Percentiles rank a stretch among this genome's conserved stretches.
phyloP scores from a whole-genome alignment of 2,888 invertebrate species.

The Pyrocoelia pectoralis region DNA sequence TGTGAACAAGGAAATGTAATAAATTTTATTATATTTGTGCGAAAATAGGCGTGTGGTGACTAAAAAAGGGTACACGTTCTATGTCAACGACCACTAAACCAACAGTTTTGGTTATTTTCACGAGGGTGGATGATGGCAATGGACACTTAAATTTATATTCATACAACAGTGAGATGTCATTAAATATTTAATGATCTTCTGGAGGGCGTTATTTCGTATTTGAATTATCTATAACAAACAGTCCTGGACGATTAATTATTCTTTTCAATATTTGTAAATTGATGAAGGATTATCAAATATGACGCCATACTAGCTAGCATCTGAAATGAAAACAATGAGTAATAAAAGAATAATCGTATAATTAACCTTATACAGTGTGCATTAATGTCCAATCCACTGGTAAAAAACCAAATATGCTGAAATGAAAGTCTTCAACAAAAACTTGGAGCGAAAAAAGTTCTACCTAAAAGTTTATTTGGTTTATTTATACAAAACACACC shows the following conservation, averaged over 20 bases:
- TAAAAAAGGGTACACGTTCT: conserved; percentile 11
- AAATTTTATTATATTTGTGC: conserved; percentile 31
- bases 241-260: not conserved
- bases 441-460: conserved; percentile 27
- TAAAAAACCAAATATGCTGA: conserved; percentile 26
- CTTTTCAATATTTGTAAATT: conserved; percentile 22
- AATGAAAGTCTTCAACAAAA: conserved; percentile 22
- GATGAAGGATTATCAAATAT: conserved; percentile 28
- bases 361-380: conserved; percentile 15
- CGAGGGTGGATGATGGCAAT: conserved; percentile 3
- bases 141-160: not conserved
- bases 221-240: not conserved
- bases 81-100: conserved; percentile 21
- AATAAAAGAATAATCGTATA: not conserved
- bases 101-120: conserved; percentile 5
- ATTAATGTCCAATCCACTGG: conserved; percentile 28
- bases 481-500: not conserved
- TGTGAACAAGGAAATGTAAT: conserved; percentile 28
- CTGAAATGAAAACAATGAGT: conserved; percentile 13
- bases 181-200: conserved; percentile 5
- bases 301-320: conserved; percentile 22
- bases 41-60: conserved; percentile 19
- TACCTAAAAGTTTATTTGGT: conserved; percentile 13
- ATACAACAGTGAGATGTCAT: conserved; percentile 3
- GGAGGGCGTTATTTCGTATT: not conserved